These are phyloP conservation scores for Lepidocyrtinus sp. DNA, from an alignment of 2,888 invertebrate species.

Conservation along the genomic window DNA sequence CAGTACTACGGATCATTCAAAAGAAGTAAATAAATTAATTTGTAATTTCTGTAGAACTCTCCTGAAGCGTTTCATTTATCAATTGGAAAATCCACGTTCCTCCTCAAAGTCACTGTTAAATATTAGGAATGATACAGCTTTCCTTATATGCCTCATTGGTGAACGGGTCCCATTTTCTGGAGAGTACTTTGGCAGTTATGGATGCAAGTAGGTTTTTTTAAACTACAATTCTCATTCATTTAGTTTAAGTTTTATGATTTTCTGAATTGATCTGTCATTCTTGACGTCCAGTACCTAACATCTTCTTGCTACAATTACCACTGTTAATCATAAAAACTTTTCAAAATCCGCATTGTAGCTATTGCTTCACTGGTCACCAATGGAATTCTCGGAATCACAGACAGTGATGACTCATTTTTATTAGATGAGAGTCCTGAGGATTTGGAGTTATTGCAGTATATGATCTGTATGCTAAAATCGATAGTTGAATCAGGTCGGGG, in stretches of 20 bases:
- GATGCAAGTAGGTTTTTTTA: conserved; percentile 15
- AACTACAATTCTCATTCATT: neutral
- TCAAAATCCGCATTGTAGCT: conserved; percentile 27
- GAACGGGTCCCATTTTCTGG: conserved; percentile 49
- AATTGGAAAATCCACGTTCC: conserved; percentile 16
- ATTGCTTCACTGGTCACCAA: conserved; percentile 54
- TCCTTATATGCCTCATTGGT: conserved; percentile 51
- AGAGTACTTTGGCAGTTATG: conserved; percentile 46
- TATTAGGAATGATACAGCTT: conserved; percentile 58
- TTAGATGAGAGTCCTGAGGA: conserved; percentile 62
- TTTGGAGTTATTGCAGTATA: conserved; percentile 62
- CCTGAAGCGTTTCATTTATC: conserved; percentile 37
- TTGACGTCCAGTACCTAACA: too few relatives aligned
- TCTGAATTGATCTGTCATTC: too few relatives aligned
- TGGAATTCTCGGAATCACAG: conserved; percentile 22
- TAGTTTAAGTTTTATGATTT: neutral
- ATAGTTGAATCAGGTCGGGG: conserved; percentile 46
- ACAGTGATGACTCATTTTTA: conserved; percentile 11
- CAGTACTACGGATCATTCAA: neutral
- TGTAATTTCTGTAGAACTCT: conserved; percentile 33
- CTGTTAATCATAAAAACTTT: neutral
- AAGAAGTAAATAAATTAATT: neutral
- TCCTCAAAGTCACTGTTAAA: conserved; percentile 42
- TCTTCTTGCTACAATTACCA: too few relatives aligned
- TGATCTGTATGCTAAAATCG: conserved; percentile 61